A percentile compares a stretch with the other conserved stretches of the same genome.
phyloP scores from a whole-genome alignment of 2,888 invertebrate species.

The Melipona bicolor region DNA sequence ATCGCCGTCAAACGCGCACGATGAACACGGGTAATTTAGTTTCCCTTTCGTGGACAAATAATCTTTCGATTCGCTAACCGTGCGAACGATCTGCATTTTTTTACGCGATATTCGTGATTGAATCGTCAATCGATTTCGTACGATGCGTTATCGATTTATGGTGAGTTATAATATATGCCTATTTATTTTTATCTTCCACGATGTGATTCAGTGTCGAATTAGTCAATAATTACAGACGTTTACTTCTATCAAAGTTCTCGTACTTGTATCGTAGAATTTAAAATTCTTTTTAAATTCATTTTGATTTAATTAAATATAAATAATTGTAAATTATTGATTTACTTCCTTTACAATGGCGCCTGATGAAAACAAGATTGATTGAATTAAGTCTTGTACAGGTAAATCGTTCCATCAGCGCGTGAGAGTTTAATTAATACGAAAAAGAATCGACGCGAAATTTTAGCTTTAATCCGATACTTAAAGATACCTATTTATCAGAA shows the following conservation, averaged over 20 bases:
- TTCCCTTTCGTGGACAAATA: background rate
- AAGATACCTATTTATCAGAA: background rate
- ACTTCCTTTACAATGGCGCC: background rate
- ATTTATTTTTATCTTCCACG: background rate
- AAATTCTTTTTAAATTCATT: too few species aligned
- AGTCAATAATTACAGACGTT: too few species aligned
- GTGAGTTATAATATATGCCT: background rate
- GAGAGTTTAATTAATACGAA: conserved; percentile 7
- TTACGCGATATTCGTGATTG: background rate
- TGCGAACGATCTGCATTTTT: background rate
- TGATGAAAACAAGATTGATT: background rate
- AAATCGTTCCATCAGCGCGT: background rate
- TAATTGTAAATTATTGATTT: background rate
- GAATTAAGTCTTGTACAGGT: background rate
- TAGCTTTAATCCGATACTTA: background rate
- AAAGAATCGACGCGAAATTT: background rate
- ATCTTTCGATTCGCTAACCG: background rate
- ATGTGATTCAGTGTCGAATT: too few species aligned
- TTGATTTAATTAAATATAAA: too few species aligned
- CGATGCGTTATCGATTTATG: background rate
- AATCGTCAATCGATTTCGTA: background rate
- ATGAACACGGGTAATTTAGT: background rate
- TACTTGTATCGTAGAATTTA: too few species aligned
- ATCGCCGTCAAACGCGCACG: background rate
- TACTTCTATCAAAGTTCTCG: too few species aligned